phyloP scores from a whole-genome alignment of 2,888 invertebrate genomes.

The Zhuqinia jingwanae region DNA sequence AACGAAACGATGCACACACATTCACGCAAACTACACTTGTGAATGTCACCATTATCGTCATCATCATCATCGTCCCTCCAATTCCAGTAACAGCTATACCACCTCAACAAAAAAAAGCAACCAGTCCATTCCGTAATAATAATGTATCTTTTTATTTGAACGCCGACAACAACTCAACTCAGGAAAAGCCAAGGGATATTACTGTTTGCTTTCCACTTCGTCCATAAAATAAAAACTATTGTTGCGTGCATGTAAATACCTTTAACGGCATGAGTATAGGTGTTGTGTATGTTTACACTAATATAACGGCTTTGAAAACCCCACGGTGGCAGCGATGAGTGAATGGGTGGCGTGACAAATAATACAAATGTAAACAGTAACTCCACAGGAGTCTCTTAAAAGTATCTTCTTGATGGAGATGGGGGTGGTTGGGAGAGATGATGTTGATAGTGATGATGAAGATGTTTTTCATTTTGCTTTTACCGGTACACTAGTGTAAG shows the following conservation, averaged over 20 bases:
- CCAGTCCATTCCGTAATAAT: background rate
- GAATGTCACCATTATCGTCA: slow-evolving; percentile 46
- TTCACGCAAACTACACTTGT: slow-evolving; percentile 17
- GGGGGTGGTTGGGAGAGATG: background rate
- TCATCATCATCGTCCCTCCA: slow-evolving; percentile 8
- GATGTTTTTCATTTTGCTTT: slow-evolving; percentile 46
- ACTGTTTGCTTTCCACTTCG: slow-evolving; percentile 48
- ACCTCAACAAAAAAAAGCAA: slow-evolving; percentile 8
- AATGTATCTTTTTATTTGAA: slow-evolving; percentile 17
- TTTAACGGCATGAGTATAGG: background rate
- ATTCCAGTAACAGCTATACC: slow-evolving; percentile 21
- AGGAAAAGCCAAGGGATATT: slow-evolving; percentile 27
- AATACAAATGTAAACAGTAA: slow-evolving; percentile 53
- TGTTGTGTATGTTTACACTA: background rate
- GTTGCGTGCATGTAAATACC: slow-evolving; percentile 4
- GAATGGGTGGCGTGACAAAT: slow-evolving; percentile 50
- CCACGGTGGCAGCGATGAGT: slow-evolving; percentile 6
- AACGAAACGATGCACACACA: background rate
- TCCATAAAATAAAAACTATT: slow-evolving; percentile 8
- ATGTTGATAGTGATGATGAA: slow-evolving; percentile 12
- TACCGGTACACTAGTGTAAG: slow-evolving; percentile 21
- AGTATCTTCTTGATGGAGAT: slow-evolving; percentile 40
- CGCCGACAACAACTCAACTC: background rate
- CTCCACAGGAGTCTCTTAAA: slow-evolving; percentile 46
- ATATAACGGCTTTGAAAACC: background rate